Conservation (phyloP, 2,888 invertebrate species). For the Acleris emargana region DNA sequence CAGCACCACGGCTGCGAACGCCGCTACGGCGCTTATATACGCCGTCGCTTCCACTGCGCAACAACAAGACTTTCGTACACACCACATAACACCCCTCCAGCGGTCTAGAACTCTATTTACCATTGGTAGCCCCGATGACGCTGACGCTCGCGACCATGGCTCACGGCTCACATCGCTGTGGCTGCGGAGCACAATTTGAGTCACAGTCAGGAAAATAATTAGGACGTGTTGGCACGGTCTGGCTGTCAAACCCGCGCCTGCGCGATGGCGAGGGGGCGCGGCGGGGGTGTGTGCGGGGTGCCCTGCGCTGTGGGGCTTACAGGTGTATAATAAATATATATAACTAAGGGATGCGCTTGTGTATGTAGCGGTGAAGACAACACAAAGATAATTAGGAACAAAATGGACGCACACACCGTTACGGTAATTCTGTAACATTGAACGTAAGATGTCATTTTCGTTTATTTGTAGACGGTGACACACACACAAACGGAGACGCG, state of each 20-base stretch:
- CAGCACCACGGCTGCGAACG: slow-evolving; percentile 91
- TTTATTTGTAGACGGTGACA: too few species aligned
- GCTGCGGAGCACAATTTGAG: slow-evolving; percentile 43
- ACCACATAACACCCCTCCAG: slow-evolving; percentile 32
- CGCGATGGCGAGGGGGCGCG: slow-evolving; percentile 69
- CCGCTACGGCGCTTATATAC: slow-evolving; percentile 93
- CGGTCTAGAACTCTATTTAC: slow-evolving; percentile 58
- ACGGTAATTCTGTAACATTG: too few species aligned
- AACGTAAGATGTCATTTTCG: too few species aligned
- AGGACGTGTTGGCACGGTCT: slow-evolving; percentile 69
- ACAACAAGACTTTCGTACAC: slow-evolving; percentile 34
- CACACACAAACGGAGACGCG: too few species aligned
- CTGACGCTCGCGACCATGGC: slow-evolving; percentile 76
- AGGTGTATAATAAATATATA: too few species aligned
- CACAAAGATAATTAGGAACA: too few species aligned
- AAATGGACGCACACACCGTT: too few species aligned
- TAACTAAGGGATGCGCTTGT: slow-evolving; percentile 3
- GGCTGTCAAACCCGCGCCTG: slow-evolving; percentile 70
- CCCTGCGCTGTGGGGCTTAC: slow-evolving; percentile 65
- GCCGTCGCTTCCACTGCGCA: slow-evolving; percentile 92
- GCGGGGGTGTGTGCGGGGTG: slow-evolving; percentile 62
- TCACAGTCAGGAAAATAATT: slow-evolving; percentile 54
- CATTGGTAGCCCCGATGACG: slow-evolving; percentile 71
- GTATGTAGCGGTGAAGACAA: too few species aligned
- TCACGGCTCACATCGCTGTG: slow-evolving; percentile 55